Base-by-base conservation (phyloP, 2,113 vertebrate genomes). In the Coturnix japonica region DNA sequence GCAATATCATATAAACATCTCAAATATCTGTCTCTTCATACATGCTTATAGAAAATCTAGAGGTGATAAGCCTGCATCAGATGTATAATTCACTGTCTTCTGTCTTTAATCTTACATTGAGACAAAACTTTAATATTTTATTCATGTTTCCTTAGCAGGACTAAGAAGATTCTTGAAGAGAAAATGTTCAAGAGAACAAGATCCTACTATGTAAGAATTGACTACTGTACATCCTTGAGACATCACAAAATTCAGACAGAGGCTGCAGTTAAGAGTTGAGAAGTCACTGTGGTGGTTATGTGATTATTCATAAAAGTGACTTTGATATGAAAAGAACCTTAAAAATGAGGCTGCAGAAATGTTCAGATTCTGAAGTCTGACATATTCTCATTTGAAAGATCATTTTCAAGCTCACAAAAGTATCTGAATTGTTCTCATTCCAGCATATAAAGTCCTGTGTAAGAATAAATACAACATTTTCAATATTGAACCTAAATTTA, bases 391-490 rank as follows among this genome's bases (percentile, higher is more conserved):
- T 75, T 44, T 72, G 47, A 84, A 89, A 43, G 1, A 72, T 17
- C 39, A 76, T 85, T 90, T 95, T 13, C 7, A 66, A 74, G 59
- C 80, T 87, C 80, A 94, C 90, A 78, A 26, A 49, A 82, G 37
- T 89, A 61, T 86, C 51, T 66, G 71, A 87, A 76, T 79, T 41
- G 75, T 82, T 91, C 61, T 30, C 43, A 85, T 95, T 93, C 71
- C 89, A 96, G 56, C 37, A 39, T 85, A 93, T 81, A 92, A 64
- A 33, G 91, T 92, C 95, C 95, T 85, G 69, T 15, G 79, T 49
- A 93, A 63, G 69, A 61, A 20, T 37, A 90, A 95, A 96, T 92
- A 87, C 85, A 94, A 54, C 91, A 92, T 96, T 93, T 77, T 83
- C 91, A 91, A 86, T 81, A 44, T 17, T 65, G 65, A 87, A 77